Evolutionary conservation across 2,113 vertebrate genomes (phyloP).

Genomic region (Poecilia latipinna): DNA sequence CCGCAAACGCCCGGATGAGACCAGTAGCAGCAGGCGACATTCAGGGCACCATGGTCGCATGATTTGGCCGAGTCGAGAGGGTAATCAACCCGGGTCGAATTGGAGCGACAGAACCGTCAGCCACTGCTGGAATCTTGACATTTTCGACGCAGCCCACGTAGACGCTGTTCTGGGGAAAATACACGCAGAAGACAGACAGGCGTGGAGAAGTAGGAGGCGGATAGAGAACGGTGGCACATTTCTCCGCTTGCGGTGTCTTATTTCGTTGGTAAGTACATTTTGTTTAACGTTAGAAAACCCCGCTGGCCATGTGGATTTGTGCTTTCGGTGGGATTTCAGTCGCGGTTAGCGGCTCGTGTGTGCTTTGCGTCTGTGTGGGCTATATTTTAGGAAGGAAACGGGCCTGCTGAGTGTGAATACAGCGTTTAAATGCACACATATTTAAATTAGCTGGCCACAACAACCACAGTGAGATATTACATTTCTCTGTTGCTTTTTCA

Average conservation of each 20-base stretch:
- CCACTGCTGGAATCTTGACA: conserved; percentile 68
- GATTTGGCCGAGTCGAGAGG: conserved; percentile 31
- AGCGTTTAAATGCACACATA: conserved; percentile 1
- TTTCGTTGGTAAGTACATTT: conserved; percentile 73
- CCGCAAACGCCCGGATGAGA: conserved; percentile 65
- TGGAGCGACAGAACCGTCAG: conserved; percentile 2
- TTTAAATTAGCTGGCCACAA: conserved; percentile 15
- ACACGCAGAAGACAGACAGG: conserved; percentile 39
- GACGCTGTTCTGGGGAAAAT: conserved; percentile 49
- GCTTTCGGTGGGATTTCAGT: background rate
- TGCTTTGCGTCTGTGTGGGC: conserved; percentile 16
- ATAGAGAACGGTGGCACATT: conserved; percentile 31
- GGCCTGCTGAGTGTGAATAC: conserved; percentile 51
- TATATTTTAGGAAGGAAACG: conserved; percentile 16
- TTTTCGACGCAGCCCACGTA: conserved; percentile 61
- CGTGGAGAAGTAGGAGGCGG: conserved; percentile 41
- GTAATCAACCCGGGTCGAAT: conserved; percentile 17
- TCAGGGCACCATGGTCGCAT: conserved; percentile 59
- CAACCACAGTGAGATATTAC: background rate
- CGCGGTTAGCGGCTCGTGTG: conserved; percentile 18
- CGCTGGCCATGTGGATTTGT: conserved; percentile 9
- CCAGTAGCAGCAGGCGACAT: conserved; percentile 48
- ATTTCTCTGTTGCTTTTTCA: background rate
- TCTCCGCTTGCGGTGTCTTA: conserved; percentile 49
- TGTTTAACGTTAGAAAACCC: background rate